These are phyloP conservation scores for Tuta absoluta DNA, from an alignment of 2,888 invertebrate genomes.

Conservation along the genomic window DNA sequence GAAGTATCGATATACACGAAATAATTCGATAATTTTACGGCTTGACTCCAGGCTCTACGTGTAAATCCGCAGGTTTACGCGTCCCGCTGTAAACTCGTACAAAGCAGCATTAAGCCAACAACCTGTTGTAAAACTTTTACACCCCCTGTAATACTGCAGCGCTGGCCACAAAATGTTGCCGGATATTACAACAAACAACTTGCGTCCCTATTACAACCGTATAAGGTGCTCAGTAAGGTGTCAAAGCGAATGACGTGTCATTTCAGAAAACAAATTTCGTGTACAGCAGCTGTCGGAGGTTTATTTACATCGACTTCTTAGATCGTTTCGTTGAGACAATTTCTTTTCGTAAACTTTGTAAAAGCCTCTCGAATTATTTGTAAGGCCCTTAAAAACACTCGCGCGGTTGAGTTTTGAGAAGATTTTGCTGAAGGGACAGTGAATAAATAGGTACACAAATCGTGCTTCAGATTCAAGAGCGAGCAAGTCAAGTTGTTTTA, in stretches of 20 bases:
- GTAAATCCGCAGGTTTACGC: slow-evolving; percentile 51
- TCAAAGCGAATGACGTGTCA: slow-evolving; percentile 24
- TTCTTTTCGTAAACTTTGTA: slow-evolving; percentile 33
- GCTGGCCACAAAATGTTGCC: slow-evolving; percentile 20
- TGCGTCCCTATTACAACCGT: neutral
- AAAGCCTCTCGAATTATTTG: slow-evolving; percentile 24
- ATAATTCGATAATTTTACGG: slow-evolving; percentile 14
- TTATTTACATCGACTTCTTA: slow-evolving; percentile 30
- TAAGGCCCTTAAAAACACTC: slow-evolving; percentile 8
- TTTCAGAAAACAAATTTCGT: slow-evolving; percentile 33
- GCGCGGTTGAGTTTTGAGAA: neutral
- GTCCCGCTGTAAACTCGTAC: slow-evolving; percentile 46
- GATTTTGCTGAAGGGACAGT: slow-evolving; percentile 19
- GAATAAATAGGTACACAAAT: slow-evolving; percentile 20
- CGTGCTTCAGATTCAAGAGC: slow-evolving; percentile 25
- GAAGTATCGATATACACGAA: neutral
- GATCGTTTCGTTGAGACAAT: slow-evolving; percentile 28
- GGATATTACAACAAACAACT: neutral
- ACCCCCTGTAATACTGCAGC: slow-evolving; percentile 18
- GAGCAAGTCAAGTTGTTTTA: slow-evolving; percentile 21
- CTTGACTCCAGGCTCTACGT: slow-evolving; percentile 15
- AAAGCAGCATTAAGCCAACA: slow-evolving; percentile 54
- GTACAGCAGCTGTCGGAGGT: slow-evolving; percentile 31
- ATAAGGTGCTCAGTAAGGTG: slow-evolving; percentile 3
- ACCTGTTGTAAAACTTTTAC: slow-evolving; percentile 63